Evolutionary conservation across 1,140 invertebrate genomes (phyloP), one percentile per base, ranked within the genome.

Genomic region (Trichomalopsis sarcophagae): DNA sequence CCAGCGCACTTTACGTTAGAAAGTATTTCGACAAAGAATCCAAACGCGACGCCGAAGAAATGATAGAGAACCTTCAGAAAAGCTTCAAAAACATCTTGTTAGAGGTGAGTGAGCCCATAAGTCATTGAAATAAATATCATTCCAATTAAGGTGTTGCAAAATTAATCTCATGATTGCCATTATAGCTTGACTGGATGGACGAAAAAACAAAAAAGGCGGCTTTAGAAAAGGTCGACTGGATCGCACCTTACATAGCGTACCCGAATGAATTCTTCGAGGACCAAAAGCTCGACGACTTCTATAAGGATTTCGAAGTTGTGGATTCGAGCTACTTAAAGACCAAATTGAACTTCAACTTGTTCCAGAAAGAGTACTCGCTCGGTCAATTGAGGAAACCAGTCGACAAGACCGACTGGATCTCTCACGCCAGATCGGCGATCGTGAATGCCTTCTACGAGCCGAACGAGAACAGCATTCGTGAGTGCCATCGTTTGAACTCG

Each of bases 111-210:
- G n/a, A n/a, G 3, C n/a, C 33, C 21, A 9, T 44, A 9, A 9
- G 10, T 44, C 1, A 10, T 44, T 44, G 10, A 44, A 44, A 44
- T 44, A 7, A 36, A 36, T 36, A 44, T 27, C 40, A 44, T 44
- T 7, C 10, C 40, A 44, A 5, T 44, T 1, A 44, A 44, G 40
- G 10, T 44, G 40, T 44, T 44, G 1, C 10, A 6, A 11, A 44
- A 6, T 44, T 9, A 10, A 44, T 44, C 9, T 44, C 40, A 44
- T 44, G 10, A 44, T 10, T 17, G 0, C 0, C 5, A 69, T 55
- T 17, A 55, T n/a, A 96, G 88, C 95, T 97, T 4, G 95, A 96
- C 6, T 99, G 98, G 98, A 98, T 99, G 97, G 97, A 98, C 89
- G 94, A 96, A 0, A 93, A 94, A 75, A 98, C 98, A 0, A 96